Conservation (phyloP, 2,888 invertebrate genomes). For the Vandiemenella viatica region DNA sequence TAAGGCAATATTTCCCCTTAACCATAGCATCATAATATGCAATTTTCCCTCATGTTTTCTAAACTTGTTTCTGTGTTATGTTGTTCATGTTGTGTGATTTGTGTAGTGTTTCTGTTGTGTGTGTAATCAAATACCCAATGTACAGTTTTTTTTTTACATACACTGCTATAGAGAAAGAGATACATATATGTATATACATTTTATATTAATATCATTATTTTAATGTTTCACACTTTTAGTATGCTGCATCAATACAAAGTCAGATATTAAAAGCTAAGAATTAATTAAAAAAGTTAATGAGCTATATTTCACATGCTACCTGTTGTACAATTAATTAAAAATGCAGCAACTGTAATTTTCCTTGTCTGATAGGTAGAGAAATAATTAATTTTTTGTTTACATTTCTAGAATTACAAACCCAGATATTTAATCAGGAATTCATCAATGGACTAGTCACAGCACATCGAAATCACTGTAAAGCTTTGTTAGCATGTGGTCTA, state of each 20-base stretch:
- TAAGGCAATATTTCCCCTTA: conserved; percentile 1
- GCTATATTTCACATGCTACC: neutral
- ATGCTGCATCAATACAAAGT: neutral
- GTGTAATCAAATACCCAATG: neutral
- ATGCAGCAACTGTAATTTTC: too few relatives aligned
- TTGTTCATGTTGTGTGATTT: neutral
- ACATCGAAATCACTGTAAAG: too few relatives aligned
- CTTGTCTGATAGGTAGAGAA: too few relatives aligned
- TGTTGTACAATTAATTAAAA: too few relatives aligned
- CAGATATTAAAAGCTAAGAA: neutral
- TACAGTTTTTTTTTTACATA: neutral
- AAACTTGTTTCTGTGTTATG: neutral
- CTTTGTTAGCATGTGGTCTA: too few relatives aligned
- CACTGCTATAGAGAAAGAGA: neutral
- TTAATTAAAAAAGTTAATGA: neutral
- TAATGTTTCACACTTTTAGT: neutral
- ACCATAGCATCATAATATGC: neutral
- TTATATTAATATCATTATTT: neutral
- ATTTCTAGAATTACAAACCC: too few relatives aligned
- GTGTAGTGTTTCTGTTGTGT: too few relatives aligned
- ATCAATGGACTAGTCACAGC: too few relatives aligned
- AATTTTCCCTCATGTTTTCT: neutral
- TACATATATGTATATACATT: neutral
- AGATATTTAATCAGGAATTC: too few relatives aligned
- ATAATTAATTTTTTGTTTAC: too few relatives aligned